Percentiles rank a stretch among this genome's conserved stretches.
Conservation (phyloP, 2,888 invertebrate species). For the Sarcophaga variegata region DNA sequence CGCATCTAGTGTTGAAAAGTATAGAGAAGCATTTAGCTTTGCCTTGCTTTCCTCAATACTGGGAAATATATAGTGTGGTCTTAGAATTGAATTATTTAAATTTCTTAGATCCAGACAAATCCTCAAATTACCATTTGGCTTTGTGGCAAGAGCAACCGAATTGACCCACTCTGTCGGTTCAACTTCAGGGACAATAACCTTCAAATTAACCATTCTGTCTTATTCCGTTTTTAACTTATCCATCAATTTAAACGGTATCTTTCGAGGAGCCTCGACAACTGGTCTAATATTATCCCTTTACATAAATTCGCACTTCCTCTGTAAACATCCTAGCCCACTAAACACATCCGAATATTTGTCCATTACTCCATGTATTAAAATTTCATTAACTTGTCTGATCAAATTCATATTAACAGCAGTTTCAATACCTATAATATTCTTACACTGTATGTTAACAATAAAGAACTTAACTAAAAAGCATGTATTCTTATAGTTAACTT, state of each 20-base stretch:
- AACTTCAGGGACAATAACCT: slow-evolving; percentile 51
- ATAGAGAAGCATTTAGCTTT: slow-evolving; percentile 37
- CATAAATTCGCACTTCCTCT: not conserved
- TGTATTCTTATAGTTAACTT: not conserved
- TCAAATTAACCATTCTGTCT: slow-evolving; percentile 53
- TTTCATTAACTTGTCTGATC: not conserved
- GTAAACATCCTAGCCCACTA: not conserved
- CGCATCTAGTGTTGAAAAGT: slow-evolving; percentile 38
- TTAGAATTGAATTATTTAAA: slow-evolving; percentile 63
- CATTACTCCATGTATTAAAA: slow-evolving; percentile 19
- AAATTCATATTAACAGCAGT: slow-evolving; percentile 30
- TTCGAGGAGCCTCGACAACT: slow-evolving; percentile 53
- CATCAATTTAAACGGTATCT: slow-evolving; percentile 56
- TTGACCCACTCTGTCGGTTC: slow-evolving; percentile 68
- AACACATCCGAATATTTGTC: not conserved
- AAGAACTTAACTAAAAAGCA: not conserved
- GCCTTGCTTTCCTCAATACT: slow-evolving; percentile 59
- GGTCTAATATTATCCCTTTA: slow-evolving; percentile 2
- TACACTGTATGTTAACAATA: slow-evolving; percentile 14
- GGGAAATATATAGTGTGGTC: slow-evolving; percentile 61
- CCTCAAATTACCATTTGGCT: slow-evolving; percentile 63
- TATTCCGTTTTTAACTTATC: slow-evolving; percentile 54
- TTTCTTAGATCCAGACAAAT: slow-evolving; percentile 67
- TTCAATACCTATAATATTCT: slow-evolving; percentile 34
- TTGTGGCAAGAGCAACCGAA: slow-evolving; percentile 61